Base-by-base conservation (phyloP, 2,797 vertebrate genomes). In the Avahi laniger region DNA sequence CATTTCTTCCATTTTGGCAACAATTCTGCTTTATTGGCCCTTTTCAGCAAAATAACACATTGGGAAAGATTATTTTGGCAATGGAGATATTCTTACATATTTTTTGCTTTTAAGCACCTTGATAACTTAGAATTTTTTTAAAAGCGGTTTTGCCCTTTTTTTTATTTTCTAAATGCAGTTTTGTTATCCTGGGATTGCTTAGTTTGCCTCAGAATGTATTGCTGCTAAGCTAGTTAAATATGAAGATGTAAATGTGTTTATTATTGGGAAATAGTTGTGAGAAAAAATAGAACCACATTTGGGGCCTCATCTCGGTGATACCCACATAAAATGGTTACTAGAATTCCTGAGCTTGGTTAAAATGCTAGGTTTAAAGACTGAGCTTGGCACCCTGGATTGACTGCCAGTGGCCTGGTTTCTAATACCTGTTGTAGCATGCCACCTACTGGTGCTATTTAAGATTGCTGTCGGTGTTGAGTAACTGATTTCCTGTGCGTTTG, bases 401-500 rank as follows among this genome's bases (percentile, higher is more conserved):
- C 28, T 33, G 52, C 48, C 15, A 0, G 18, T 0, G 1, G 48
- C 61, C 59, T 52, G 4, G 41, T 33, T n/a, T 38, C 41, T 54
- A 97, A 89, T 78, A 38, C 86, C 95, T 97, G 96, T 92, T 85
- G 33, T 72, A 70, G 94, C 12, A 6, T 24, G 80, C 97, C 97
- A 97, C 87, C 97, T 98, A 90, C 93, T 82, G 97, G 95, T 73
- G 17, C 3, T 63, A 4, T 13, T 12, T 33, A 72, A 82, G 50
- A 96, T 91, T 91, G 94, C 94, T 33, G 12, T 17, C 82, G 69
- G 54, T 24, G 22, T 76, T 52, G 24, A 63, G n/a, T 48, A 38
- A 48, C 52, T 13, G 43, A 43, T 75, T 97, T 86, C 46, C 35
- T 48, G 8, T 8, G 11, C 26, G 3, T 46, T 26, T 35, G 48